Base-by-base conservation (phyloP, 2,113 vertebrate species). In the Pteruthius melanotis region DNA sequence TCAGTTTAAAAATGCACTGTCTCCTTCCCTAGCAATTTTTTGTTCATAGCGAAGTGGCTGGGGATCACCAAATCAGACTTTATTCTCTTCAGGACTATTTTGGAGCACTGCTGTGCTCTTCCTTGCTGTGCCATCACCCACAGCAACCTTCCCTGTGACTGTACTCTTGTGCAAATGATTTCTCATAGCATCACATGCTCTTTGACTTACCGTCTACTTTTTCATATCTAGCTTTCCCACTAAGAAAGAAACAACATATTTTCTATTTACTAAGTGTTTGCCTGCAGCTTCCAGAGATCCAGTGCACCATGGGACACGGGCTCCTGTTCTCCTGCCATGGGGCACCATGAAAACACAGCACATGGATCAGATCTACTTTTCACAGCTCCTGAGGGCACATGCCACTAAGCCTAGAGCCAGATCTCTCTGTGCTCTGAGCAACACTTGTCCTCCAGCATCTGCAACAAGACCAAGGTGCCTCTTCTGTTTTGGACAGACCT, bases 1-100 rank as follows among this genome's bases (percentile, higher is more conserved):
- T 90, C 61, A 52, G 61, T 69, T 90, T 72, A 64, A 90, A 88
- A 93, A 83, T 40, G 40, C 49, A 56, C 40, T 89, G 7, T 56
- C 44, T 95, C 71, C 63, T 81, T 92, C 75, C 74, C 79, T 50
- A 37, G 59, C 35, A 53, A 72, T 52, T 91, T 86, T 83, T 85
- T 69, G 10, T 80, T 95, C 59, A 77, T 64, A 74, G 31, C 26
- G 11, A 81, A 94, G 10, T 63, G 60, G 21, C 37, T 61, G 37
- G 42, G 47, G 28, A 89, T 77, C 80, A 92, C 68, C 47, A 87
- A 94, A 92, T 88, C 89, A 92, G 63, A 50, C 39, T 91, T 78
- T 45, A 59, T 94, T 89, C 76, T 78, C 50, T 61, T 86, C 65
- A 77, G 56, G 33, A 77, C 50, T 65, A 10, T 65, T 81, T 59